phyloP scores from a whole-genome alignment of 1,140 invertebrate genomes.

The Zaprionus ghesquierei region DNA sequence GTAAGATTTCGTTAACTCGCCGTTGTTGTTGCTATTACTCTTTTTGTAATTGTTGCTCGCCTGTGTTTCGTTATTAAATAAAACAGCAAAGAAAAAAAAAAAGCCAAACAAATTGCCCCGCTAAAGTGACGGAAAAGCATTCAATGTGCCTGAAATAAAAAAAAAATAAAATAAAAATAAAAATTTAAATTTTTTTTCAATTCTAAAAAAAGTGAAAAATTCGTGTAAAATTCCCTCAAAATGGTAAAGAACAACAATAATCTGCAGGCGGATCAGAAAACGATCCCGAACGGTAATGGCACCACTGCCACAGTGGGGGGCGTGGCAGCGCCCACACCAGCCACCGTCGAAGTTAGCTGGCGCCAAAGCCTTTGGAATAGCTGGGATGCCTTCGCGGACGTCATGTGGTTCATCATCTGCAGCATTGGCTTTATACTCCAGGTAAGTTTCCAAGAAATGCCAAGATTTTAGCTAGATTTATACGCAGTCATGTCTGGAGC shows the following conservation, averaged over 20 bases:
- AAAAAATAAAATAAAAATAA: slow-evolving; percentile 27
- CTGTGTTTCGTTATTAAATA: slow-evolving; percentile 52
- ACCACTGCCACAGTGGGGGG: slow-evolving; percentile 14
- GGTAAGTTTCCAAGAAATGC: slow-evolving; percentile 50
- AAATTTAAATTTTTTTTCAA: background rate
- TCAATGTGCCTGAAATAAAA: slow-evolving; percentile 33
- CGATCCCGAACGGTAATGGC: slow-evolving; percentile 51
- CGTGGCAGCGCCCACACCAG: slow-evolving; percentile 16
- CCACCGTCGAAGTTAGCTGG: slow-evolving; percentile 20
- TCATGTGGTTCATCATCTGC: slow-evolving; percentile 86
- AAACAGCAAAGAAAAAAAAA: slow-evolving; percentile 19
- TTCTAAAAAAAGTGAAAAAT: slow-evolving; percentile 17
- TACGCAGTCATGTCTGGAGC: background rate
- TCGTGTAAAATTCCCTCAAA: slow-evolving; percentile 20
- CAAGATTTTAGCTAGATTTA: background rate
- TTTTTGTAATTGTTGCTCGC: slow-evolving; percentile 41
- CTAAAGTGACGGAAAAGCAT: slow-evolving; percentile 32
- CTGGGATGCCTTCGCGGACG: slow-evolving; percentile 84
- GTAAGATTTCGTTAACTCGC: slow-evolving; percentile 34
- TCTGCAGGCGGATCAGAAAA: slow-evolving; percentile 21
- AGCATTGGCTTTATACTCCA: slow-evolving; percentile 84
- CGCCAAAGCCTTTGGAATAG: slow-evolving; percentile 65
- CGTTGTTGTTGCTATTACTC: slow-evolving; percentile 32
- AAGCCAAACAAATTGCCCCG: slow-evolving; percentile 4
- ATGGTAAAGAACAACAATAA: slow-evolving; percentile 75